These are phyloP conservation scores for Strongylocentrotus purpuratus DNA, from an alignment of 35 echinoderm and acorn worm species.

Conservation along the genomic window DNA sequence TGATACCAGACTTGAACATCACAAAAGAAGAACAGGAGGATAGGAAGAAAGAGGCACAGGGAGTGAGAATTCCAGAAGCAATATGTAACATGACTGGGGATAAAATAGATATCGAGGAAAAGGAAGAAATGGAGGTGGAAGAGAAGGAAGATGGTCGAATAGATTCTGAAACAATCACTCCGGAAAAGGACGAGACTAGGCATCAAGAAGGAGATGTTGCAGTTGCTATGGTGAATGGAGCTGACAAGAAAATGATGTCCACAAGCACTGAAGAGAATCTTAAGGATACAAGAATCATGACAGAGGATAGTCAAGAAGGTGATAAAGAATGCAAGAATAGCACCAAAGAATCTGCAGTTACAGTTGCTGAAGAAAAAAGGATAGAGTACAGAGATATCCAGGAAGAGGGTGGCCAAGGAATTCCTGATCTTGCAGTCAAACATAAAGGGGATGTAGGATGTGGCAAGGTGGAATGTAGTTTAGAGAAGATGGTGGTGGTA, in stretches of 20 bases:
- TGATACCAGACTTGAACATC: not conserved
- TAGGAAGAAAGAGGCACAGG: not conserved
- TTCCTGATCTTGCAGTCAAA: not conserved
- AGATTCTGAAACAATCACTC: not conserved
- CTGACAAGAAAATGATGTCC: not conserved
- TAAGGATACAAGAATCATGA: not conserved
- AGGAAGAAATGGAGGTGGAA: not conserved
- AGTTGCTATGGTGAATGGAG: not conserved
- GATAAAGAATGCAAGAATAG: not conserved
- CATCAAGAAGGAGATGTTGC: not conserved
- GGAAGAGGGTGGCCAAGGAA: not conserved
- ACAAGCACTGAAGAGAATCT: slow-evolving; percentile 6
- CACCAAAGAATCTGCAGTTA: not conserved
- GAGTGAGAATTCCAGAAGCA: not conserved
- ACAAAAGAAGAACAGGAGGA: not conserved
- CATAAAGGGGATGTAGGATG: not conserved
- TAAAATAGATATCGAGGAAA: not conserved
- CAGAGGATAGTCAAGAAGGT: not conserved
- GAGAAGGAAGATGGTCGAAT: not conserved
- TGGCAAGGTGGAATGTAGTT: not conserved
- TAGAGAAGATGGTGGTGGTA: not conserved
- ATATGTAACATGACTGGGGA: not conserved
- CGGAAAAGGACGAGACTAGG: not conserved
- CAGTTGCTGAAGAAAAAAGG: not conserved
- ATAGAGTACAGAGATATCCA: not conserved